Base-by-base conservation (phyloP, 2,888 invertebrate species). In the Odiellus spinosus region DNA sequence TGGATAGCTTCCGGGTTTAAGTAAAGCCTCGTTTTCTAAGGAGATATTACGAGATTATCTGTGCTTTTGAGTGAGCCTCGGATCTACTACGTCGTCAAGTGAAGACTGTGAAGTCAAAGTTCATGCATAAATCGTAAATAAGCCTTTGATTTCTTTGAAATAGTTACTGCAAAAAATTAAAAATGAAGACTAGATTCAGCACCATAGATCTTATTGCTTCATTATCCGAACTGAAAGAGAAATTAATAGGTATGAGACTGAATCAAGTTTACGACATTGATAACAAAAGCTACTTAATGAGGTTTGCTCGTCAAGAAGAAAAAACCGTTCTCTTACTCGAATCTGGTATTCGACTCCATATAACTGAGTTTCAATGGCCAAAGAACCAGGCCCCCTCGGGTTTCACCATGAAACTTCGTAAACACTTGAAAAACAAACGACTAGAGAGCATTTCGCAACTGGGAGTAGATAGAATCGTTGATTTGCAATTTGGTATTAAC, bases 241-340 rank as follows among this genome's bases (percentile, higher is more conserved):
- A 73, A 58, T 71, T 84, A 48, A 70, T 87, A 59, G 93, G 95
- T 35, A 80, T 90, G 78, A 74, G 96, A 59, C 88, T 98, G 3
- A 83, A 86, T 65, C 95, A 98, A 71, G 79, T 98, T 34, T 99
- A 99, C 67, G 96, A 98, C 65, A 81, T 98, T 57, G 95, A 98
- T 68, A 83, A 81, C 66, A 90, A 86, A 64, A 91, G 93, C 0
- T 99, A 96, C 66, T 74, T 98, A 39, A 83, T 98, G 55, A 78
- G 67, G 55, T 58, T 73, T n/a, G 63, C 64, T 45, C 70, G 64
- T 70, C 79, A 80, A 0, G 90, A 91, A 62, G 78, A 83, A 59
- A 98, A 98, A 70, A 74, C 74, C 44, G 76, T 93, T 10, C 69
- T 98, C 26, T 67, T 99, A 6, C 67, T 98, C 32, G 98, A 99